These are phyloP conservation scores for Agriopis aurantiaria DNA, from an alignment of 2,888 invertebrate genomes.

Conservation along the genomic window DNA sequence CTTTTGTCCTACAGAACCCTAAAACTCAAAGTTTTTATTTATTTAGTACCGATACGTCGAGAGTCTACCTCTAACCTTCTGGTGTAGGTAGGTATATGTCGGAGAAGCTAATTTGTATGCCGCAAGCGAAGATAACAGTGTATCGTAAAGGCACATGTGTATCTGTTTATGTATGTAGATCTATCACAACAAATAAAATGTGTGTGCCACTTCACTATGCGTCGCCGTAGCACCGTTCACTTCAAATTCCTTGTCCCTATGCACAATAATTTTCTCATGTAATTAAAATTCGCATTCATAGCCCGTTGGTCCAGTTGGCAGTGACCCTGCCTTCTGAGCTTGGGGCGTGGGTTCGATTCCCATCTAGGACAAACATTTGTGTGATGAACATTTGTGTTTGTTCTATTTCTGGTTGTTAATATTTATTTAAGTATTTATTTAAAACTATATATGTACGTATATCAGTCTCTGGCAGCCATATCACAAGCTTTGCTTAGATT, in stretches of 20 bases:
- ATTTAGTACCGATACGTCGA: not conserved
- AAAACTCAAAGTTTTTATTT: too few relatives aligned
- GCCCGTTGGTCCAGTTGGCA: too few relatives aligned
- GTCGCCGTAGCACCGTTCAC: conserved; percentile 41
- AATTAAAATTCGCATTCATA: not conserved
- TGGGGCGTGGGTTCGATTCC: too few relatives aligned
- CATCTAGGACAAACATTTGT: too few relatives aligned
- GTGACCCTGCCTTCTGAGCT: too few relatives aligned
- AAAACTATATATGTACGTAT: too few relatives aligned
- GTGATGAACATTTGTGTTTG: too few relatives aligned
- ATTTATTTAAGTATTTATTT: too few relatives aligned
- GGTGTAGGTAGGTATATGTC: not conserved
- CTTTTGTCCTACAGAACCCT: too few relatives aligned
- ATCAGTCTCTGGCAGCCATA: too few relatives aligned
- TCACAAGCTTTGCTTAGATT: too few relatives aligned
- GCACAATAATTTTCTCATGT: not conserved
- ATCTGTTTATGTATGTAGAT: conserved; percentile 55
- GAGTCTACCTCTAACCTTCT: not conserved
- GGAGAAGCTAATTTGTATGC: conserved; percentile 63
- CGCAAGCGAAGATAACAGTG: conserved; percentile 61
- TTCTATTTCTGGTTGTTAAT: too few relatives aligned
- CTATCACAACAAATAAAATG: conserved; percentile 52
- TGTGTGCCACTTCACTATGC: conserved; percentile 49
- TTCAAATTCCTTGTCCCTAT: conserved; percentile 16
- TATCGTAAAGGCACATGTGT: conserved; percentile 64